Evolutionary conservation across 2,888 invertebrate genomes (phyloP).

Genomic region (Volucella inanis): DNA sequence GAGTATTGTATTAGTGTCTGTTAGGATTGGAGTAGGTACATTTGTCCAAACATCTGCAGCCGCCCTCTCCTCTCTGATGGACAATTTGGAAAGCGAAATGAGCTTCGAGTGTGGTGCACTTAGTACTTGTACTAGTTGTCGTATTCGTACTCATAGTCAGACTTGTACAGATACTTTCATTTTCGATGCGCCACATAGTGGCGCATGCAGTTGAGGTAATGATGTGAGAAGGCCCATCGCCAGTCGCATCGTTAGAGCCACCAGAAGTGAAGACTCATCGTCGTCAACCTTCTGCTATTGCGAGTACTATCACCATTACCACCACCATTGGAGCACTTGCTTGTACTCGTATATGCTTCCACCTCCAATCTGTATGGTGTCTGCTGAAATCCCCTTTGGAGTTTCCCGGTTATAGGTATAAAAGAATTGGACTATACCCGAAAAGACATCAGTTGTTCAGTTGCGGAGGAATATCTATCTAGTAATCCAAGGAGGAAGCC

Average conservation of each 20-base stretch:
- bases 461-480: slow-evolving; percentile 53
- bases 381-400: slow-evolving; percentile 55
- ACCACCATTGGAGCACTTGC: slow-evolving; percentile 17
- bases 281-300: slow-evolving; percentile 14
- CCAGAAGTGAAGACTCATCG: slow-evolving; percentile 58
- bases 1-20: background rate
- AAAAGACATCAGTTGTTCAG: slow-evolving; percentile 61
- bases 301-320: slow-evolving; percentile 8
- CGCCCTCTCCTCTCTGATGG: background rate
- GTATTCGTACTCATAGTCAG: no score
- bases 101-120: background rate
- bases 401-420: slow-evolving; percentile 69
- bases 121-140: no score
- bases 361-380: slow-evolving; percentile 52
- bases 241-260: slow-evolving; percentile 55
- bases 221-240: slow-evolving; percentile 65
- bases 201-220: slow-evolving; percentile 58
- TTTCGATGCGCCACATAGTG: slow-evolving; percentile 60
- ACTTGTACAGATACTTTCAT: slow-evolving; percentile 49
- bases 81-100: slow-evolving; percentile 44
- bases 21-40: background rate
- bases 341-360: slow-evolving; percentile 28
- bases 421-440: slow-evolving; percentile 68
- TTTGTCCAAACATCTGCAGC: slow-evolving; percentile 20
- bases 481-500: slow-evolving; percentile 39